A percentile compares a stretch with the other conserved stretches of the same genome.
phyloP scores from a whole-genome alignment of 1,140 invertebrate genomes.

The Neodiprion virginianus region DNA sequence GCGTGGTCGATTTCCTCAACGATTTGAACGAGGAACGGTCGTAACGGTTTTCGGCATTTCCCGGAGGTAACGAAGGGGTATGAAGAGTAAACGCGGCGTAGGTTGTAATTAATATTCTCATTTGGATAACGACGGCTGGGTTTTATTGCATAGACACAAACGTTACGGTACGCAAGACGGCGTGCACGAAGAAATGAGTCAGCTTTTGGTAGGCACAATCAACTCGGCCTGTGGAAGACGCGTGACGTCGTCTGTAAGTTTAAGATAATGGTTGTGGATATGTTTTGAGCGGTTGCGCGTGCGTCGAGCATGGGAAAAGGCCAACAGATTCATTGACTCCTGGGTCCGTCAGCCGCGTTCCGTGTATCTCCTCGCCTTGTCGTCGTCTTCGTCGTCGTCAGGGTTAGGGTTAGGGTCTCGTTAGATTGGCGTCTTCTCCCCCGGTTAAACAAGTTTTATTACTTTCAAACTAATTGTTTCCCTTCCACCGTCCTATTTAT shows the following conservation, averaged over 20 bases:
- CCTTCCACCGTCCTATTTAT: conserved; percentile 18
- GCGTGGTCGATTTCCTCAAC: no score
- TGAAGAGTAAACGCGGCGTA: background rate
- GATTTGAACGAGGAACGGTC: no score
- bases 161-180: no score
- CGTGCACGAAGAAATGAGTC: background rate
- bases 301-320: conserved; percentile 50
- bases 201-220: background rate
- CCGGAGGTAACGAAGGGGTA: conserved; percentile 9
- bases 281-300: conserved; percentile 18
- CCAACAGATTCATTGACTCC: conserved; percentile 52
- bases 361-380: conserved; percentile 12
- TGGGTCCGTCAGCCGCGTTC: conserved; percentile 30
- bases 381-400: background rate
- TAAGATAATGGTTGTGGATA: no score
- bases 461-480: conserved; percentile 42
- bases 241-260: no score
- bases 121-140: no score
- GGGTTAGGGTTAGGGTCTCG: conserved; percentile 3
- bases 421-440: conserved; percentile 40
- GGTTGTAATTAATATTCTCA: no score
- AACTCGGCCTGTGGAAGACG: background rate
- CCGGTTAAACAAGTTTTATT: conserved; percentile 36
- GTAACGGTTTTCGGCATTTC: no score
- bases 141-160: no score